Base-by-base conservation (phyloP, 2,113 vertebrate species). In the Toxostoma redivivum region DNA sequence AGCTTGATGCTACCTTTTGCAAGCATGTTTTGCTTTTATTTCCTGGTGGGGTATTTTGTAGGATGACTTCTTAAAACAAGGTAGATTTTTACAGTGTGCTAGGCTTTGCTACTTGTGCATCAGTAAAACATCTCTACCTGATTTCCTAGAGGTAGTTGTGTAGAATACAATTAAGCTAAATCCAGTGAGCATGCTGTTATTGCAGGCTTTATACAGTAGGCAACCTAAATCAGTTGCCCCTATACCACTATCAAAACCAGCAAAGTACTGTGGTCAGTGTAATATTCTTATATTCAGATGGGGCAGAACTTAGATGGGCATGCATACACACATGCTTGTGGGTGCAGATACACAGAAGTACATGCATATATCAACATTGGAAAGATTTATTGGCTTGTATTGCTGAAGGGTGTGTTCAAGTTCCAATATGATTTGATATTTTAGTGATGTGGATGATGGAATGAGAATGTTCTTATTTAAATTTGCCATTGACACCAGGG, bases 311-410 rank as follows among this genome's bases (percentile, higher is more conserved):
- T 8, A 58, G 45, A 61, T 0, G 3, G 65, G 19, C 13, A 3
- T 37, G 37, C 12, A 12, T 18, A 23, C 13, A 23, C 1, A 2
- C 2, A 1, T 53, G 1, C 61, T 15, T 11, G 3, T 82, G 37
- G 35, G 15, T 2, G 1, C 33, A 56, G 66, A 20, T 74, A 31
- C 16, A 2, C 24, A 45, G 56, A 81, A 60, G 13, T 27, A 50
- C 10, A 3, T 31, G 50, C 6, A 3, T 44, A 1, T 33, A 14
- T 61, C 54, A 67, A 5, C 9, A 3, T 1, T 18, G 4, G 11
- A 45, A 56, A 24, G 18, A 53, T 86, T 85, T 88, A 28, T 16
- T 66, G 7, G 12, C 3, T 38, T 71, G 27, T 56, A 25, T 37
- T 72, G 48, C 40, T 72, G 40, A 54, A 44, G 7, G 1, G 4